Conservation (phyloP, 1,140 invertebrate species). For the Scaptomyza graminum region DNA sequence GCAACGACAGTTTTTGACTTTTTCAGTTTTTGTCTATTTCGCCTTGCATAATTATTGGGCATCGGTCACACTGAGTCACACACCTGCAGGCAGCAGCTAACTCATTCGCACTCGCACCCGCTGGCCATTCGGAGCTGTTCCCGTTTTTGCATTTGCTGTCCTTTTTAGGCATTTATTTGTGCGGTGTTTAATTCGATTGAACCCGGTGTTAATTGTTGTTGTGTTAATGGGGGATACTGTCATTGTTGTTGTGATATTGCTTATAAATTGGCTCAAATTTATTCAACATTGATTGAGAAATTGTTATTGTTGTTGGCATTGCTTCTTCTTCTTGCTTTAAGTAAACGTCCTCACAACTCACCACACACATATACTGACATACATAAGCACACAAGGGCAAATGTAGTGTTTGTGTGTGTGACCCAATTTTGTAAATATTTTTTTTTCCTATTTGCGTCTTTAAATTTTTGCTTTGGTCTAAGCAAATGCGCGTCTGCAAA, state of each 20-base stretch:
- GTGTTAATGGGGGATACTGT: slow-evolving; percentile 35
- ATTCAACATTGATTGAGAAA: slow-evolving; percentile 62
- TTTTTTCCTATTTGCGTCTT: neutral
- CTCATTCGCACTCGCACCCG: slow-evolving; percentile 8
- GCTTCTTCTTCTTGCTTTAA: slow-evolving; percentile 4
- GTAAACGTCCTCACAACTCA: slow-evolving; percentile 7
- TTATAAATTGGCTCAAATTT: slow-evolving; percentile 72
- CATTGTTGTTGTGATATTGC: slow-evolving; percentile 22
- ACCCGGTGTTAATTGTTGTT: slow-evolving; percentile 71
- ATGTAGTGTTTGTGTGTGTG: slow-evolving; percentile 9
- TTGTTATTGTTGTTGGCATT: slow-evolving; percentile 10
- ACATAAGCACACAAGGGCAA: neutral
- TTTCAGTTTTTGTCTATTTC: slow-evolving; percentile 19
- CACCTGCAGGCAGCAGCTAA: slow-evolving; percentile 29
- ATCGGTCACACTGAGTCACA: slow-evolving; percentile 45
- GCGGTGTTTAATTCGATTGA: slow-evolving; percentile 59
- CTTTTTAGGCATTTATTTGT: neutral
- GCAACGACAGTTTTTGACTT: no score
- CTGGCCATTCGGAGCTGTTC: neutral
- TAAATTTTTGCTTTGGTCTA: neutral
- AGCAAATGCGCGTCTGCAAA: slow-evolving; percentile 24
- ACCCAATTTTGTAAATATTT: slow-evolving; percentile 29
- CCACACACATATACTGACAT: neutral
- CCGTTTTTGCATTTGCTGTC: neutral
- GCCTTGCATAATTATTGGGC: slow-evolving; percentile 44